Evolutionary conservation across 2,113 vertebrate species (phyloP), one percentile per base, ranked within the genome.

Genomic region (Pyxicephalus adspersus): DNA sequence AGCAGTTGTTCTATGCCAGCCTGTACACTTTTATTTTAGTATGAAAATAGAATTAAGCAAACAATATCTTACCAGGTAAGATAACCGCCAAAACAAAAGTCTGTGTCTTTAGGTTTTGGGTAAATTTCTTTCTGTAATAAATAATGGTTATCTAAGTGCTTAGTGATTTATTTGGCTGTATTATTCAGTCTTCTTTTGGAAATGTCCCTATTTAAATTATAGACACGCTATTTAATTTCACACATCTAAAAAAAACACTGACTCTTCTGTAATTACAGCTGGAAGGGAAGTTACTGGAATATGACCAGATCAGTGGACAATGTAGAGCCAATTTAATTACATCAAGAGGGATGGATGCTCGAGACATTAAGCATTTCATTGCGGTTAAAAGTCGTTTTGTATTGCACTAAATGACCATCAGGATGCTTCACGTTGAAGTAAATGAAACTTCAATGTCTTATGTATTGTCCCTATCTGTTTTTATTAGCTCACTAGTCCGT

Each of bases 251-350:
- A 54, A 72, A 72, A 57, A 25, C 71, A 58, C 52, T 50, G 77
- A 23, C 54, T 79, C 64, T 68, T 65, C 52, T 79, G 52, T 68
- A 79, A 68, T 79, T 79, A 68, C 77, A 34, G 77, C 77, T 79
- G 65, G 65, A 79, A 60, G 54, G 77, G 77, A 60, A 68, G 64
- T 68, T 68, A 79, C 54, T 79, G 64, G 77, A 79, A 79, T 68
- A 68, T 68, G 64, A 68, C 65, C 52, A 68, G 77, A 79, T 79
- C 64, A 58, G 64, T 68, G 77, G 65, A 68, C 77, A 79, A 54
- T 68, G 65, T 34, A 79, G 77, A 79, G 65, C 64, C 54, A 79
- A 79, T 79, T 68, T 79, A 79, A 79, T 79, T 79, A 79, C 64
- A 68, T 79, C 52, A 79, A 79, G 52, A 58, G 77, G 31, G 77